Evolutionary conservation across 2,113 vertebrate genomes (phyloP).

Genomic region (Galbula dea): DNA sequence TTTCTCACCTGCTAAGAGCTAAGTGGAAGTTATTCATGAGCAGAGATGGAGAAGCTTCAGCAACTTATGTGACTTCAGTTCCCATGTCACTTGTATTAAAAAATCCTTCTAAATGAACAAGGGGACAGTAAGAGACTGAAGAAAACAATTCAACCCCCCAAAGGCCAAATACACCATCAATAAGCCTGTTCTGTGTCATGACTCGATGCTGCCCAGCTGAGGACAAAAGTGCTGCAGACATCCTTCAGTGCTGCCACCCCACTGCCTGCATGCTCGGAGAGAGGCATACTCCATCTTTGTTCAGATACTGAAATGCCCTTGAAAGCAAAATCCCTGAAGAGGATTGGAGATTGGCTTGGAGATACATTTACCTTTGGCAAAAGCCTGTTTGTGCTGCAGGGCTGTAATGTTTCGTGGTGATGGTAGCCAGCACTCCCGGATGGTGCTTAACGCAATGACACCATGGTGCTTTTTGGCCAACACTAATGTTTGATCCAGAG

Average conservation of each 20-base stretch:
- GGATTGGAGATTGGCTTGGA: background rate
- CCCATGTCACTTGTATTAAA: background rate
- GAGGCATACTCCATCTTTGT: background rate
- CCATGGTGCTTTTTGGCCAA: rapidly evolving
- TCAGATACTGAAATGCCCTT: background rate
- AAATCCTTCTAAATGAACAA: background rate
- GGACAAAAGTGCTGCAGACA: background rate
- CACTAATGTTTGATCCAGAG: rapidly evolving
- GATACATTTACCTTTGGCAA: background rate
- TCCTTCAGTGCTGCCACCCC: background rate
- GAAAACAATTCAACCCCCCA: background rate
- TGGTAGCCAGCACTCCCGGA: background rate
- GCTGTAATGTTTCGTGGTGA: rapidly evolving
- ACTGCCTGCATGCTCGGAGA: background rate
- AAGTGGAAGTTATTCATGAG: background rate
- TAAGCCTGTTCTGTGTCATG: background rate
- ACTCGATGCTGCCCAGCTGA: background rate
- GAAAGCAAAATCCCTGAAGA: background rate
- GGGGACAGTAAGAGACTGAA: background rate
- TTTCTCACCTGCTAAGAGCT: background rate
- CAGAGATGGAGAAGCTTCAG: background rate
- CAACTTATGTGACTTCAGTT: background rate
- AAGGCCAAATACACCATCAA: background rate
- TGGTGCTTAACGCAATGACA: background rate
- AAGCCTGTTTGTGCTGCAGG: background rate